phyloP scores from a whole-genome alignment of 2,113 vertebrate genomes.

The Anguilla rostrata region DNA sequence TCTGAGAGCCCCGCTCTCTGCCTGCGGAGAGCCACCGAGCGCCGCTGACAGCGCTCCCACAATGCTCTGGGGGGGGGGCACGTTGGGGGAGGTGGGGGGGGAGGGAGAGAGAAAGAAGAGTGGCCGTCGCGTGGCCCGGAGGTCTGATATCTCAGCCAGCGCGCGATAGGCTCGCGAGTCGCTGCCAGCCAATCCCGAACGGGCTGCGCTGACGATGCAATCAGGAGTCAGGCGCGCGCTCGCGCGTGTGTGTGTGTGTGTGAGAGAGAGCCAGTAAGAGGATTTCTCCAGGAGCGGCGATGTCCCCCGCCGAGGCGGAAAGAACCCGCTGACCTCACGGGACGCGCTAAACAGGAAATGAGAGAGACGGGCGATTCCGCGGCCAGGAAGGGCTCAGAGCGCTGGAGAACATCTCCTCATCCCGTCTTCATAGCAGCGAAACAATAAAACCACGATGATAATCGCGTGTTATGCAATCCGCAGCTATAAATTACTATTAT shows the following conservation, averaged over 20 bases:
- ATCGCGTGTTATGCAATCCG: not conserved
- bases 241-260: not conserved
- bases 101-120: too few species aligned
- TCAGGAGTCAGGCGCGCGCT: not conserved
- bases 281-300: not conserved
- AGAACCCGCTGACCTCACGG: not conserved
- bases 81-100: too few species aligned
- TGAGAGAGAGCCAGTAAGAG: not conserved
- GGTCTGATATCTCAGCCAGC: not conserved
- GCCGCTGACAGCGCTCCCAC: constrained; percentile 12
- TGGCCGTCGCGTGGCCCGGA: too few species aligned
- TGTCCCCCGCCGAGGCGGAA: not conserved
- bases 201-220: not conserved
- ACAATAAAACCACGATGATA: not conserved
- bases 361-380: constrained; percentile 9
- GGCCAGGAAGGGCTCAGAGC: not conserved
- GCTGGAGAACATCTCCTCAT: not conserved
- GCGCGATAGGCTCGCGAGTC: not conserved
- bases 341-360: constrained; percentile 4
- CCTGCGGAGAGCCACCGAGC: too few species aligned
- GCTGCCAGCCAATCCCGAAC: not conserved
- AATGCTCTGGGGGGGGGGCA: not conserved
- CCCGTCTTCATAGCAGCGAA: not conserved
- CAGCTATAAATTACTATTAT: not conserved
- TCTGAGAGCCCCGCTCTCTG: too few species aligned